phyloP scores from a whole-genome alignment of 2,888 invertebrate species.

The Pomacea canaliculata region DNA sequence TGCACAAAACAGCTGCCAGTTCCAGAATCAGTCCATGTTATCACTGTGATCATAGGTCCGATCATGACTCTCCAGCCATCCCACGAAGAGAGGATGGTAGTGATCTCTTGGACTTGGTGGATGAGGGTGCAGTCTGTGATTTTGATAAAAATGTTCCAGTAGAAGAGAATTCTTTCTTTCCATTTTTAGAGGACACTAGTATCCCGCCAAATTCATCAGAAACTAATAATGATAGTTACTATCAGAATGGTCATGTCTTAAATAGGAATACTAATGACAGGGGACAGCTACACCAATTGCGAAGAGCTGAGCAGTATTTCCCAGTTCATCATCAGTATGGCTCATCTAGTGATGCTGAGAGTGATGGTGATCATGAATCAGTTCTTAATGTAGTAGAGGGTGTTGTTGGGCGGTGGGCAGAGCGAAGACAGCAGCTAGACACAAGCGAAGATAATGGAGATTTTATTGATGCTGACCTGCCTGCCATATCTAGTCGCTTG shows the following conservation, averaged over 20 bases:
- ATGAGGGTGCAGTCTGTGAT: conserved; percentile 45
- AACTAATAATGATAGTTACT: too few species aligned
- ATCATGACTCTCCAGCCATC: background rate
- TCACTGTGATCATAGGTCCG: background rate
- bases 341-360: conserved; percentile 14
- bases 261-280: background rate
- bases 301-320: background rate
- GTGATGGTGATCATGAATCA: background rate
- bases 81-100: conserved; percentile 6
- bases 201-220: conserved; percentile 1
- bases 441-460: conserved; percentile 62
- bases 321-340: background rate
- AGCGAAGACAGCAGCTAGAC: conserved; percentile 11
- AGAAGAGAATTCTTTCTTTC: conserved; percentile 9
- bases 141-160: conserved; percentile 31
- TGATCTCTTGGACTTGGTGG: conserved; percentile 30
- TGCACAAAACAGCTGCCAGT: background rate
- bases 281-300: background rate
- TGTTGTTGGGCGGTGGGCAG: background rate
- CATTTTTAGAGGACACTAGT: conserved; percentile 12
- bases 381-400: background rate
- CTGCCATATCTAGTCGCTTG: conserved; percentile 51
- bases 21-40: background rate
- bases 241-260: conserved; percentile 10
- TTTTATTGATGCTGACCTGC: conserved; percentile 65